Evolutionary conservation across 2,888 invertebrate genomes (phyloP).

Genomic region (Aporophyla lueneburgensis): DNA sequence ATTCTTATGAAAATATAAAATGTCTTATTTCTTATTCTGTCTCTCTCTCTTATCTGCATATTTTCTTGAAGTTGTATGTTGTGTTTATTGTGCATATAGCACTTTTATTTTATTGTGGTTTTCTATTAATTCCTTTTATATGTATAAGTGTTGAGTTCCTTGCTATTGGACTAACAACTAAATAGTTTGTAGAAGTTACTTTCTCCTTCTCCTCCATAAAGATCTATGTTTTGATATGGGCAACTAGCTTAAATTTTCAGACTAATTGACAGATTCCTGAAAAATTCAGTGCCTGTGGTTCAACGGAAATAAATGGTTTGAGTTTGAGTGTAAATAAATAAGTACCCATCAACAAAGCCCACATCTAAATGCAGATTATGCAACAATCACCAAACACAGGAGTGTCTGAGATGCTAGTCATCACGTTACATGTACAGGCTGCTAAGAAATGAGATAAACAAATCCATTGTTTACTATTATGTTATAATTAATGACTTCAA

Average conservation of each 20-base stretch:
- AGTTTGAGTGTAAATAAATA: background rate
- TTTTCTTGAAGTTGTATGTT: background rate
- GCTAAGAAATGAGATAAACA: background rate
- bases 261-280: background rate
- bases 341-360: no score
- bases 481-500: background rate
- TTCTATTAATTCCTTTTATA: background rate
- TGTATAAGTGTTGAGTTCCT: no score
- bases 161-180: background rate
- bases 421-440: background rate
- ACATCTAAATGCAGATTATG: background rate
- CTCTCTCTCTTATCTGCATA: no score
- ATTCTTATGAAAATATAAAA: background rate
- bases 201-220: background rate
- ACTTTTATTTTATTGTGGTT: background rate
- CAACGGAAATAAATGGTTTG: background rate
- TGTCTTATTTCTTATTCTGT: no score
- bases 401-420: background rate
- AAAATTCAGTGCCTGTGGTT: no score
- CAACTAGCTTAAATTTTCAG: background rate
- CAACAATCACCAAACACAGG: background rate
- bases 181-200: background rate
- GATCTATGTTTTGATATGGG: background rate
- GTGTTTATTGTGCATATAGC: background rate
- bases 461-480: slow-evolving; percentile 1